Evolutionary conservation across 2,888 invertebrate genomes (phyloP).

Genomic region (Amiota communis): DNA sequence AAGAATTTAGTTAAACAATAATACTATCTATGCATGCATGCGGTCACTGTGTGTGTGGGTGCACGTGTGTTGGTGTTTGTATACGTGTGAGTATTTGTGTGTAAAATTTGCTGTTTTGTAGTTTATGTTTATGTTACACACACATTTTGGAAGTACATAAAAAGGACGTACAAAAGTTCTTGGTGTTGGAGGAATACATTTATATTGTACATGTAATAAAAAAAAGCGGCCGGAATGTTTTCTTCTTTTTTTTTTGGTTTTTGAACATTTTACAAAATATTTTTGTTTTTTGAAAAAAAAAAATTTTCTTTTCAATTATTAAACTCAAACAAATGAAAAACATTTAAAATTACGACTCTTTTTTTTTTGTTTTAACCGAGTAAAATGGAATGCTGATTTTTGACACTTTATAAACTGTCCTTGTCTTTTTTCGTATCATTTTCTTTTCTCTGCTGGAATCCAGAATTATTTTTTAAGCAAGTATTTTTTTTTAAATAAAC

Average conservation of each 20-base stretch:
- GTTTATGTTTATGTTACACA: background rate
- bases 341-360: background rate
- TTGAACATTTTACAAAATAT: slow-evolving; percentile 13
- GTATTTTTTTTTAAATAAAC: slow-evolving; percentile 58
- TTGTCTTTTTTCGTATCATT: slow-evolving; percentile 11
- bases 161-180: slow-evolving; percentile 58
- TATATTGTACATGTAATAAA: slow-evolving; percentile 35
- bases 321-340: background rate
- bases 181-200: slow-evolving; percentile 30
- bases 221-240: slow-evolving; percentile 64
- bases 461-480: slow-evolving; percentile 46
- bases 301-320: background rate
- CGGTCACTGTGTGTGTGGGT: slow-evolving; percentile 48
- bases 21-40: slow-evolving; percentile 64
- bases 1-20: slow-evolving; percentile 67
- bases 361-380: background rate
- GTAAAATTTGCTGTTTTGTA: background rate
- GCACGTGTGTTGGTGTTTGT: slow-evolving; percentile 29
- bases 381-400: slow-evolving; percentile 28
- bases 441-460: slow-evolving; percentile 29
- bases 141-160: slow-evolving; percentile 57
- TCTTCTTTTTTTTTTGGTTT: background rate
- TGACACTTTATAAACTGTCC: slow-evolving; percentile 22
- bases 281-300: slow-evolving; percentile 16
- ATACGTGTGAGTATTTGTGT: slow-evolving; percentile 5